These are phyloP conservation scores for Samia ricini DNA, from an alignment of 1,140 invertebrate species.

Conservation along the genomic window DNA sequence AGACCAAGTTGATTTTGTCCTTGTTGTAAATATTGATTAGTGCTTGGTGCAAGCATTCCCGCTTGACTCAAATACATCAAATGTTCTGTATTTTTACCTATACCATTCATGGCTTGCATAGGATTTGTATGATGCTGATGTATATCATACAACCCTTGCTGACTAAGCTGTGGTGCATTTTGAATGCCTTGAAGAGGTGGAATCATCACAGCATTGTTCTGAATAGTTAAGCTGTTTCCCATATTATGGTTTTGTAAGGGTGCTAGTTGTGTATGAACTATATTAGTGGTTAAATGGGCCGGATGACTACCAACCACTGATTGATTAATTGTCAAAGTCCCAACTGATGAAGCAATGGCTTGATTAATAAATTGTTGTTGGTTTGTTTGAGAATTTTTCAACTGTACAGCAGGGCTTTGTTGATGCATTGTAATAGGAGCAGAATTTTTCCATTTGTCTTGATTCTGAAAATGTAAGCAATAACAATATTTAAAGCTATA, in stretches of 20 bases:
- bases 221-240: conserved; percentile 64
- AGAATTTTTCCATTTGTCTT: conserved; percentile 85
- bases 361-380: conserved; percentile 78
- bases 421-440: conserved; percentile 66
- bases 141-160: conserved; percentile 77
- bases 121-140: conserved; percentile 74
- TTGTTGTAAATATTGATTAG: conserved; percentile 82
- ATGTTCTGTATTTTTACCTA: conserved; percentile 80
- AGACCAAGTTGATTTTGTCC: conserved; percentile 78
- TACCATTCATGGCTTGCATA: conserved; percentile 78
- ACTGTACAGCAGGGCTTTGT: conserved; percentile 49
- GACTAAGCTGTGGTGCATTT: conserved; percentile 64
- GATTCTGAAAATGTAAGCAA: conserved; percentile 80
- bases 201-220: conserved; percentile 69
- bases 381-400: conserved; percentile 78
- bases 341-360: conserved; percentile 75
- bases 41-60: conserved; percentile 80
- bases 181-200: conserved; percentile 67
- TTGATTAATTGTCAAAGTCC: conserved; percentile 79
- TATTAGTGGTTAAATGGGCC: conserved; percentile 68
- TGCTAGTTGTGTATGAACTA: conserved; percentile 73
- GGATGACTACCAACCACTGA: conserved; percentile 78
- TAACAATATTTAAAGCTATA: conserved; percentile 9
- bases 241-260: conserved; percentile 67
- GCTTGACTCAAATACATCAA: conserved; percentile 84